Evolutionary conservation across 2,888 invertebrate species (phyloP), one percentile per base, ranked within the genome.

Genomic region (Cephus nigrinus): DNA sequence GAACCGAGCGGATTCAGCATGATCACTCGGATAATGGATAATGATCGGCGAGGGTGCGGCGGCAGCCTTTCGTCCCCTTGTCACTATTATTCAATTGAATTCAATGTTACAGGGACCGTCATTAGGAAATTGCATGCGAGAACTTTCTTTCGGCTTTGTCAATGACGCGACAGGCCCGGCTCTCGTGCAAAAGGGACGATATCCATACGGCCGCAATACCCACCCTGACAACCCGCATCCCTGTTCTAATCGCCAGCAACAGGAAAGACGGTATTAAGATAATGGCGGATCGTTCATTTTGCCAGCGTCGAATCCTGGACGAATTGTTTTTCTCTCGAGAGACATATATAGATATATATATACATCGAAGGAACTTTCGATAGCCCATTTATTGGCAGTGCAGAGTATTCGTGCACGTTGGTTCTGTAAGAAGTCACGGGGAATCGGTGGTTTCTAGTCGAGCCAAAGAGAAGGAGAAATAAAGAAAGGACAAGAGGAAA

Each of bases 61-160:
- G 89, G 85, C 88, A 88, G 87, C 85, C 89, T 88, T 88, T 89
- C 87, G 84, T 84, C 79, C 72, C 79, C 69, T 81, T 32, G 12
- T 79, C 82, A 77, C 87, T 85, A 90, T 91, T 91, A 91, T 91
- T 91, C 91, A 91, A 91, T 91, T 91, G 90, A 91, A 91, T 91
- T 91, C 90, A 91, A 91, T 91, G 90, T 87, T 91, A 90, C 87
- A 82, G 80, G 83, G 83, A 55, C 86, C 86, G 87, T 89, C 86
- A 91, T 91, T 91, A 90, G 89, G 90, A 89, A 91, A 91, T 91
- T 91, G 90, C 88, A 88, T 87, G 88, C 90, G 90, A 90, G 90
- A 91, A 91, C 91, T 91, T 91, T 91, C 91, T 91, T 91, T 91
- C 88, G 89, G 89, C 88, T 86, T 55, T 55, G 40, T 55, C 40